phyloP scores from a whole-genome alignment of 1,140 invertebrate species.

The Drosophila pseudoobscura region DNA sequence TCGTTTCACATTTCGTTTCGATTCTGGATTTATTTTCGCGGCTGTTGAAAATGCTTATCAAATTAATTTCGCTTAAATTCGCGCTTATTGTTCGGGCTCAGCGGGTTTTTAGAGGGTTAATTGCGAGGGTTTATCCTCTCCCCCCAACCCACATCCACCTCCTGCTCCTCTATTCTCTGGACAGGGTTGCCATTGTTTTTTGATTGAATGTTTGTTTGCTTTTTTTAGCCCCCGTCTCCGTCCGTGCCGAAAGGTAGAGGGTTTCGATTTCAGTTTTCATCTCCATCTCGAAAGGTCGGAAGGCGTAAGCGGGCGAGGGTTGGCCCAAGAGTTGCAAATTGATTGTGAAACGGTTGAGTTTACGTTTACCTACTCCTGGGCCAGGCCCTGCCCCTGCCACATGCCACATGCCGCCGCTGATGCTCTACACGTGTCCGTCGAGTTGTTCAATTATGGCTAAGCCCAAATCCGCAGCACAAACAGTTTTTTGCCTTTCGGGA shows the following conservation, averaged over 20 bases:
- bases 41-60: constrained; percentile 74
- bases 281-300: too few species aligned
- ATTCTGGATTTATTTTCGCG: constrained; percentile 9
- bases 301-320: constrained; percentile 39
- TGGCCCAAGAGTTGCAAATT: constrained; percentile 48
- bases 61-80: constrained; percentile 82
- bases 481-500: constrained; percentile 27
- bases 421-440: constrained; percentile 66
- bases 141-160: not conserved
- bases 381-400: not conserved
- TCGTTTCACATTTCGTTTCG: constrained; percentile 1
- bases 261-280: constrained; percentile 27
- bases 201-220: constrained; percentile 63
- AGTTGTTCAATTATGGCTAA: constrained; percentile 80
- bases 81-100: constrained; percentile 65
- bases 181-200: constrained; percentile 6
- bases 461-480: constrained; percentile 75
- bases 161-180: too few species aligned
- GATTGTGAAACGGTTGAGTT: constrained; percentile 50
- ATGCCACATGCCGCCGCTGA: not conserved
- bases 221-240: constrained; percentile 18
- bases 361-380: constrained; percentile 21
- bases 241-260: constrained; percentile 27
- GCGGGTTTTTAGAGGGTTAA: constrained; percentile 66
- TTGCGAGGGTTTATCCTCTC: constrained; percentile 63